A percentile compares a stretch with the other conserved stretches of the same genome.
phyloP scores from a whole-genome alignment of 2,797 vertebrate genomes.

The Eurystomus glaucurus region DNA sequence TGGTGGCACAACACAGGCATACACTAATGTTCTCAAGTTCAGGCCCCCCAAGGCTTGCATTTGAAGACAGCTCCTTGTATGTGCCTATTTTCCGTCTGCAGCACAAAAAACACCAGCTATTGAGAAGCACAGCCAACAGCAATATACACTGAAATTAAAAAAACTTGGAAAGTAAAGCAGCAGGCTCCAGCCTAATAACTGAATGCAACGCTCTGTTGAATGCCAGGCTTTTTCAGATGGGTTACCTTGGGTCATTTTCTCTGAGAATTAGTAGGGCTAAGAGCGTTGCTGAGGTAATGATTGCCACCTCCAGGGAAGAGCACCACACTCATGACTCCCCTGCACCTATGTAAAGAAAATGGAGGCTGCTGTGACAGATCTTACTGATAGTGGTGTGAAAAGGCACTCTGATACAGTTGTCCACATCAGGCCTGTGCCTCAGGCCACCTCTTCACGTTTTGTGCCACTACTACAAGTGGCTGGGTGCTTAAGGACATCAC shows the following conservation, averaged over 20 bases:
- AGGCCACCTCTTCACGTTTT: fast-evolving
- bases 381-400: fast-evolving
- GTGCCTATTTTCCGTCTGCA: background rate
- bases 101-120: background rate
- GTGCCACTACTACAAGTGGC: fast-evolving
- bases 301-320: background rate
- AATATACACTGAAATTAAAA: background rate
- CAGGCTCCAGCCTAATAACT: background rate
- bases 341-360: fast-evolving
- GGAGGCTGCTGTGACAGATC: background rate
- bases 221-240: background rate
- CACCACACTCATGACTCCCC: background rate
- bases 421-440: background rate
- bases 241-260: background rate
- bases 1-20: background rate
- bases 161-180: background rate
- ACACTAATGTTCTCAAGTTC: background rate
- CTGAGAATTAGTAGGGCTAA: background rate
- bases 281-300: background rate
- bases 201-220: background rate
- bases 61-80: background rate
- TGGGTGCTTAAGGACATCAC: fast-evolving
- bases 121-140: background rate
- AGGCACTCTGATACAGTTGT: fast-evolving
- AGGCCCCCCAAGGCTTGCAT: background rate